These are phyloP conservation scores for Stercorarius parasiticus DNA, from an alignment of 2,113 vertebrate genomes.

Conservation along the genomic window DNA sequence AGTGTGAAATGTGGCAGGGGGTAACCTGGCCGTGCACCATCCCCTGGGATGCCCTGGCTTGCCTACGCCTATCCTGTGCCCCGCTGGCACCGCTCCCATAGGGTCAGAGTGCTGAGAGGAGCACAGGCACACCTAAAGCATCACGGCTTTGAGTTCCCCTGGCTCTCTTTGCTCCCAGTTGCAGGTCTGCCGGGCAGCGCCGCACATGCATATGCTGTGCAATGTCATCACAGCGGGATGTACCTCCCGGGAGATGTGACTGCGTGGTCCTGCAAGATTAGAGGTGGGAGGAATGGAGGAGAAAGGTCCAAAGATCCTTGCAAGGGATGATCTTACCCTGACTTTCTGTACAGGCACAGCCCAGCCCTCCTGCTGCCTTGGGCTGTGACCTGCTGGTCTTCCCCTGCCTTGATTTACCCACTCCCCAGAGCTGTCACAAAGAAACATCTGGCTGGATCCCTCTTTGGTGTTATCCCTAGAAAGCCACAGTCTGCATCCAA, in stretches of 20 bases:
- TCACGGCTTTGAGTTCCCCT: not conserved
- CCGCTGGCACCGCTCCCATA: not conserved
- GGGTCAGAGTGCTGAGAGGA: not conserved
- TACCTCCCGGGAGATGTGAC: not conserved
- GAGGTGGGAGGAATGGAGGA: not conserved
- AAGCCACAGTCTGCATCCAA: not conserved
- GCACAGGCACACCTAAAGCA: not conserved
- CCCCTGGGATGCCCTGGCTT: not conserved
- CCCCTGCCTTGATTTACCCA: not conserved
- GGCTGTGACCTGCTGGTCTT: not conserved
- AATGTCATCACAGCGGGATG: accelerated
- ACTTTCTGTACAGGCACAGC: not conserved
- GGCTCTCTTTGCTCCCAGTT: not conserved
- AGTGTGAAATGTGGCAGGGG: not conserved
- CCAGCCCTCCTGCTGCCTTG: not conserved
- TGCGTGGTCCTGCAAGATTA: not conserved
- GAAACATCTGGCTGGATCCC: not conserved
- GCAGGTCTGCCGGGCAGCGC: not conserved
- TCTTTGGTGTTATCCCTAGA: not conserved
- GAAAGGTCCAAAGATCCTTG: not conserved
- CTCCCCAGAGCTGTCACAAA: not conserved
- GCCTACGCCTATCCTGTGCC: not conserved
- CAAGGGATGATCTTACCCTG: not conserved
- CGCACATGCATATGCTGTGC: not conserved
- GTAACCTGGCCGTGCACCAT: accelerated